phyloP scores from a whole-genome alignment of 1,140 invertebrate genomes.

The Bombus difficillimus region DNA sequence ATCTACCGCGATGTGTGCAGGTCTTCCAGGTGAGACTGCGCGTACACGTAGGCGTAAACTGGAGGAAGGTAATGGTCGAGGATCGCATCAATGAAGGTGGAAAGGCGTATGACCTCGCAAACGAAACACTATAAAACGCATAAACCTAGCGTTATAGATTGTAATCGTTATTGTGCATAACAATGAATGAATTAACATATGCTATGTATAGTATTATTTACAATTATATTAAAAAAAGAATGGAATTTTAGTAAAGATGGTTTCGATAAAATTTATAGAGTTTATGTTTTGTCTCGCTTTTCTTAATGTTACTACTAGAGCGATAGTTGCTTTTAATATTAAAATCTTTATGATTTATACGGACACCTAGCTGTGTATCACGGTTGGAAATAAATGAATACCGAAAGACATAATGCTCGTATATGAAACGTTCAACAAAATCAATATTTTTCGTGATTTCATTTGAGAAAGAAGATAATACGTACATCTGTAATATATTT shows the following conservation, averaged over 20 bases:
- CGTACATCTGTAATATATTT: too few species aligned
- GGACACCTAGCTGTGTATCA: too few species aligned
- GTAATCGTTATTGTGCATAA: not conserved
- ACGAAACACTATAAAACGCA: slow-evolving; percentile 14
- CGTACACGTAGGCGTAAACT: slow-evolving; percentile 15
- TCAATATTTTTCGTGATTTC: not conserved
- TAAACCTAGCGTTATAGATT: not conserved
- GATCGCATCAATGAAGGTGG: slow-evolving; percentile 21
- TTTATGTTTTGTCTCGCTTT: too few species aligned
- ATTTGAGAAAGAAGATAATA: too few species aligned
- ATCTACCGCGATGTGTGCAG: not conserved
- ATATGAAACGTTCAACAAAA: not conserved
- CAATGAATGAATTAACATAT: not conserved
- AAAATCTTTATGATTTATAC: too few species aligned
- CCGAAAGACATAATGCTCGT: too few species aligned
- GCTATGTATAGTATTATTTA: not conserved
- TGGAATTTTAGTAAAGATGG: not conserved
- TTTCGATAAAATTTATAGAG: too few species aligned
- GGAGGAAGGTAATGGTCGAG: slow-evolving; percentile 11
- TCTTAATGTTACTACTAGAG: too few species aligned
- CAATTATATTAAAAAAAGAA: not conserved
- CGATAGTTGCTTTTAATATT: too few species aligned
- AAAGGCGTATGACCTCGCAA: slow-evolving; percentile 45
- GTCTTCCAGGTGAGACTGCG: slow-evolving; percentile 35
- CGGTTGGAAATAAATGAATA: too few species aligned